phyloP scores from a whole-genome alignment of 2,888 invertebrate species.

The Heliconius cydno region DNA sequence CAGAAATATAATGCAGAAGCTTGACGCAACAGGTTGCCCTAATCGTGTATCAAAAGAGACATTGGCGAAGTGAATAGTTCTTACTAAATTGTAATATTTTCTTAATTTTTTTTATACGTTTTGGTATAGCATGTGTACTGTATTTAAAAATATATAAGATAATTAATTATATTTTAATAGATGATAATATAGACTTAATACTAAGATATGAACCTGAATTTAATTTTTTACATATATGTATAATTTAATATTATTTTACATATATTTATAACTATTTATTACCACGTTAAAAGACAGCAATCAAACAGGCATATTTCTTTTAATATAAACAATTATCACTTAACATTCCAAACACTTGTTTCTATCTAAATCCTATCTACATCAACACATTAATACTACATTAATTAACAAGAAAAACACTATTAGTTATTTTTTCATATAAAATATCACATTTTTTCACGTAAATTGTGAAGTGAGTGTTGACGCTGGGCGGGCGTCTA shows the following conservation, averaged over 20 bases:
- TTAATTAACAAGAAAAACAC: not conserved
- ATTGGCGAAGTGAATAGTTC: too few species aligned
- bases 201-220: too few species aligned
- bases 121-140: too few species aligned
- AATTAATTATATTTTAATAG: too few species aligned
- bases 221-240: too few species aligned
- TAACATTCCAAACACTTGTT: not conserved
- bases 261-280: not conserved
- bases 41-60: not conserved
- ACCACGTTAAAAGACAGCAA: not conserved
- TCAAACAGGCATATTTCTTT: not conserved
- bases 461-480: not conserved
- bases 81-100: too few species aligned
- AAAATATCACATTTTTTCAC: constrained; percentile 8
- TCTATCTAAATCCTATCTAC: constrained; percentile 6
- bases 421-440: constrained; percentile 7
- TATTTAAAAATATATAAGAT: too few species aligned
- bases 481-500: constrained; percentile 45
- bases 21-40: constrained; percentile 17
- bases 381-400: not conserved
- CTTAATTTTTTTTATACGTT: too few species aligned
- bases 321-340: not conserved
- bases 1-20: not conserved
- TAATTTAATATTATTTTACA: too few species aligned
- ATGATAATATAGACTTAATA: too few species aligned